Evolutionary conservation across 2,888 invertebrate species (phyloP).

Genomic region (Belgica antarctica): DNA sequence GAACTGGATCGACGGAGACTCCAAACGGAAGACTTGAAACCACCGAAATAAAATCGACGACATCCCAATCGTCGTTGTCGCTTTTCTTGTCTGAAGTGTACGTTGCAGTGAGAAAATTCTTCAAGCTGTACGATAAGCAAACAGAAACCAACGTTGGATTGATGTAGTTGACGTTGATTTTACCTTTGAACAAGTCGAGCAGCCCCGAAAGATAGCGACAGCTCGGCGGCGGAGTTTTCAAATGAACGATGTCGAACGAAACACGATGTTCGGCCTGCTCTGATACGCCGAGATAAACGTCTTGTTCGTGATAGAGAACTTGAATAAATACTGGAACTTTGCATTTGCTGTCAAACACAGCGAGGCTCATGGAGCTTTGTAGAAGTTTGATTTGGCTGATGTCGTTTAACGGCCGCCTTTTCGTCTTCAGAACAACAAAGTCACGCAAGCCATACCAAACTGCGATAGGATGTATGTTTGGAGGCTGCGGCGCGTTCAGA

Average conservation of each 20-base stretch:
- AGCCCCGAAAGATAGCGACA: conserved; percentile 81
- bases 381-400: conserved; percentile 74
- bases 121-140: conserved; percentile 63
- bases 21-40: conserved; percentile 71
- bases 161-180: conserved; percentile 65
- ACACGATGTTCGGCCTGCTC: conserved; percentile 73
- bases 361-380: conserved; percentile 78
- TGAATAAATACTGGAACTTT: conserved; percentile 85
- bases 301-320: conserved; percentile 76
- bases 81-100: conserved; percentile 48
- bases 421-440: conserved; percentile 74
- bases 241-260: conserved; percentile 86
- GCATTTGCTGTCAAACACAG: conserved; percentile 76
- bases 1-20: conserved; percentile 76
- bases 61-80: conserved; percentile 41
- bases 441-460: conserved; percentile 79
- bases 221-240: conserved; percentile 75
- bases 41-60: conserved; percentile 19
- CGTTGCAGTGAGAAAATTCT: conserved; percentile 53
- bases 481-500: conserved; percentile 56
- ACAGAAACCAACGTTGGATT: conserved; percentile 65
- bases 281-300: conserved; percentile 76
- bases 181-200: conserved; percentile 84
- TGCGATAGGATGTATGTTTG: conserved; percentile 62
- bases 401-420: conserved; percentile 60